These are phyloP conservation scores for Phaenicophaeus curvirostris DNA, from an alignment of 2,797 vertebrate species.

Conservation along the genomic window DNA sequence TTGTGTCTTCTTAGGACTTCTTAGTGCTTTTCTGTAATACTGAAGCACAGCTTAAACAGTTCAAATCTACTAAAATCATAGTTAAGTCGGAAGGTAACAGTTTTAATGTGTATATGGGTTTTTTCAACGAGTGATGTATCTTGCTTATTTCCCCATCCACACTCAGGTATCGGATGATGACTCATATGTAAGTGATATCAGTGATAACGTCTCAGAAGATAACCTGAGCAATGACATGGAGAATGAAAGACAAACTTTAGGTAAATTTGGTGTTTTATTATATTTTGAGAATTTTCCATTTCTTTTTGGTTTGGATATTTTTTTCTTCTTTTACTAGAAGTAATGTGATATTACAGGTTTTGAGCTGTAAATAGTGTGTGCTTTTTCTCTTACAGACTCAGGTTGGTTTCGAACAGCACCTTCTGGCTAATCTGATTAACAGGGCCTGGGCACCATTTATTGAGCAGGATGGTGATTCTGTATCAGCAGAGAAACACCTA, in stretches of 20 bases:
- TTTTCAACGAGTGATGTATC: not conserved
- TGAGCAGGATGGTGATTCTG: not conserved
- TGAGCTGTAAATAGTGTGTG: not conserved
- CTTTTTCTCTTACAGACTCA: not conserved
- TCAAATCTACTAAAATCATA: not conserved
- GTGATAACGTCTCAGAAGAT: conserved; percentile 95
- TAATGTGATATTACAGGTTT: not conserved
- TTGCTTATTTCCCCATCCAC: conserved; percentile 10
- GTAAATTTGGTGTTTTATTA: conserved; percentile 55
- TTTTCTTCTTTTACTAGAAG: not conserved
- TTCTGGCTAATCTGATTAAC: not conserved
- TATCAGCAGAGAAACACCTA: not conserved
- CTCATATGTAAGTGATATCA: conserved; percentile 95
- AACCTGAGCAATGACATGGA: conserved; percentile 91
- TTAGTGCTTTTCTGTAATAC: not conserved
- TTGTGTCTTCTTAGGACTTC: not conserved
- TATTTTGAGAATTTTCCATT: not conserved
- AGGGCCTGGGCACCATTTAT: not conserved
- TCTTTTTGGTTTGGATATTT: not conserved
- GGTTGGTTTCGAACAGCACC: not conserved
- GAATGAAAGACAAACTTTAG: conserved; percentile 81
- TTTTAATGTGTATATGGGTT: not conserved
- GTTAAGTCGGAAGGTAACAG: not conserved
- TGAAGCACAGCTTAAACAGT: not conserved
- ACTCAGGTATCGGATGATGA: conserved; percentile 93